Conservation (phyloP, 2,113 vertebrate species). For the Notechis scutatus region DNA sequence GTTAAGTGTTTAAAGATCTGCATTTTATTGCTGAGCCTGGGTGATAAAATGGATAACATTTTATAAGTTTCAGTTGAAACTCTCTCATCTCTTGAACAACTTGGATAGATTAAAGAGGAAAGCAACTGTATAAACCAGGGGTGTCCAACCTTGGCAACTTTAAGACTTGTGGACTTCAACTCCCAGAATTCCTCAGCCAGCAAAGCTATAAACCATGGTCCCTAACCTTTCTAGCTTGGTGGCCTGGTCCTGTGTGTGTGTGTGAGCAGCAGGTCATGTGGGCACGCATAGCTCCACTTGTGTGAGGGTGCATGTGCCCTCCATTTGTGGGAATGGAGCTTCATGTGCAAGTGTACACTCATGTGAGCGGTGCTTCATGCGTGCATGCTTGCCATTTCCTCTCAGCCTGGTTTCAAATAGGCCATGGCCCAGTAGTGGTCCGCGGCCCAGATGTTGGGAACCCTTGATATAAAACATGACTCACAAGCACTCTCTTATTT, state of each 20-base stretch:
- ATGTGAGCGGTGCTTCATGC: rapidly evolving
- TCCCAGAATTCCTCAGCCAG: no score
- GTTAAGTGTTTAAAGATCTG: neutral
- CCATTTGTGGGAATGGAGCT: neutral
- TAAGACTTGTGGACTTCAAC: no score
- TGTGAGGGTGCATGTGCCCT: no score
- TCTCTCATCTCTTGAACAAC: neutral
- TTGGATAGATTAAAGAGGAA: neutral
- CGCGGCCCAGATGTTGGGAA: rapidly evolving
- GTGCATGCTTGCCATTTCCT: neutral
- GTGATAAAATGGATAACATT: neutral
- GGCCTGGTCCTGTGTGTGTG: no score
- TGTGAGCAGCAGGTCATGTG: no score
- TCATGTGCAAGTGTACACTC: neutral
- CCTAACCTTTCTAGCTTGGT: no score
- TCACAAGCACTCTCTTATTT: rapidly evolving
- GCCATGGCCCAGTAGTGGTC: neutral
- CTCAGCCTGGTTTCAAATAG: neutral
- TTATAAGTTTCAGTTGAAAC: neutral
- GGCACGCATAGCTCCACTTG: no score
- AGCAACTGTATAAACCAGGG: neutral
- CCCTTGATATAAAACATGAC: neutral
- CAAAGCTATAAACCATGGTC: no score
- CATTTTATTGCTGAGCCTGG: neutral
- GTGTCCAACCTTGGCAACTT: no score